phyloP scores from a whole-genome alignment of 2,113 vertebrate species.

The Ctenodactylus gundi region DNA sequence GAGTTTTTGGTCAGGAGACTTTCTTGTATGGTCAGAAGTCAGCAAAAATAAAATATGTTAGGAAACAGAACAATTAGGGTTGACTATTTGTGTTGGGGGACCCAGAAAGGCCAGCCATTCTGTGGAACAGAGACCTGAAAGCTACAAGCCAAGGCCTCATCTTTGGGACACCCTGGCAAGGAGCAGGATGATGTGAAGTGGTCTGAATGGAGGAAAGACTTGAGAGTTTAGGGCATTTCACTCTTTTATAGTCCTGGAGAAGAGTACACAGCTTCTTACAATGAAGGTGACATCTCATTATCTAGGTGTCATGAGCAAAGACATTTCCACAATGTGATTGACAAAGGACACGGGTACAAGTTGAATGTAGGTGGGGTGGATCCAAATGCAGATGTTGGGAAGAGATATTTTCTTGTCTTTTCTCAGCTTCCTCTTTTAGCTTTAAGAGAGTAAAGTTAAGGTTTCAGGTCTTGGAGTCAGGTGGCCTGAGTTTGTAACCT shows the following conservation, averaged over 20 bases:
- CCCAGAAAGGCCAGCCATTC: background rate
- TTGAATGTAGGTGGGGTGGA: background rate
- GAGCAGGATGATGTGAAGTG: background rate
- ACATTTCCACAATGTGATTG: background rate
- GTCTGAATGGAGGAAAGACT: background rate
- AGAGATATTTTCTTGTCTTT: background rate
- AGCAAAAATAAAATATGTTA: conserved; percentile 8
- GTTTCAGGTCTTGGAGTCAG: background rate
- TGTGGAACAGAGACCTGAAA: background rate
- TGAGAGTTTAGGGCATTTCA: background rate
- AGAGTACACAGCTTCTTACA: background rate
- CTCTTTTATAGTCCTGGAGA: background rate
- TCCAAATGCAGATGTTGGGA: background rate
- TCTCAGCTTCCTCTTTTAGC: background rate
- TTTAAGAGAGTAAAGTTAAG: background rate
- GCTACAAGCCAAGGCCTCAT: background rate
- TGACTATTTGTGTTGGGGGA: background rate
- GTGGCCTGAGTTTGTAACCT: background rate
- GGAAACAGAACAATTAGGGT: background rate
- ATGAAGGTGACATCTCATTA: no score
- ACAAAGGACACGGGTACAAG: background rate
- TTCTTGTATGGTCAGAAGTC: conserved; percentile 10
- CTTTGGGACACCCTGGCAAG: background rate
- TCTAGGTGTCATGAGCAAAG: background rate
- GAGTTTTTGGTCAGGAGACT: background rate